Percentiles rank a stretch among this genome's conserved stretches.
Evolutionary conservation across 2,888 invertebrate species (phyloP).

Genomic region (Malthinus flaveolus): DNA sequence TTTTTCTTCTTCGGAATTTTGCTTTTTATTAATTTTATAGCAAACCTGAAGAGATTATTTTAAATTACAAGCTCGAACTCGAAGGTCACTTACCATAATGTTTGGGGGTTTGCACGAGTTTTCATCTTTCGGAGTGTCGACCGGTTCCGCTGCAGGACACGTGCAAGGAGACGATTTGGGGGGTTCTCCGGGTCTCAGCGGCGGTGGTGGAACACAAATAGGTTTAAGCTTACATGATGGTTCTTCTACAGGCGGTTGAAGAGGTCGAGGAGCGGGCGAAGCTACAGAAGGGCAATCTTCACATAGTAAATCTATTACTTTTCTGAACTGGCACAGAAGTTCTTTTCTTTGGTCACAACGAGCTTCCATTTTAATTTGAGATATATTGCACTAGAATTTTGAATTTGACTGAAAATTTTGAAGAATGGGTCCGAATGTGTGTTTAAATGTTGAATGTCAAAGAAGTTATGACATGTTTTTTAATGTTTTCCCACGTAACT

Average conservation of each 20-base stretch:
- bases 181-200: neutral
- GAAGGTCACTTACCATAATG: constrained; percentile 20
- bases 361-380: constrained; percentile 1
- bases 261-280: too few relatives aligned
- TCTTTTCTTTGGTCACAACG: constrained; percentile 7
- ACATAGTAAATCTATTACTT: neutral
- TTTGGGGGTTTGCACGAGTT: constrained; percentile 17
- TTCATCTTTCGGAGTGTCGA: neutral
- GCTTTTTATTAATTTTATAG: constrained; percentile 33
- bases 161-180: neutral
- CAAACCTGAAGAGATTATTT: constrained; percentile 33
- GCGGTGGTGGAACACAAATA: neutral
- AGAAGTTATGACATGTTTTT: neutral
- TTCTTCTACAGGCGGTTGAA: neutral
- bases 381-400: constrained; percentile 33
- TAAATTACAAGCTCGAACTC: neutral
- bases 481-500: too few relatives aligned
- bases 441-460: neutral
- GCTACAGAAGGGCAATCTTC: too few relatives aligned
- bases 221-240: neutral
- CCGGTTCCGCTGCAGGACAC: constrained; percentile 6
- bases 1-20: too few relatives aligned
- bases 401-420: constrained; percentile 21
- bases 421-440: constrained; percentile 7
- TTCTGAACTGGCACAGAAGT: constrained; percentile 4